Conservation (phyloP, 2,888 invertebrate species). For the Corbicula japonica region DNA sequence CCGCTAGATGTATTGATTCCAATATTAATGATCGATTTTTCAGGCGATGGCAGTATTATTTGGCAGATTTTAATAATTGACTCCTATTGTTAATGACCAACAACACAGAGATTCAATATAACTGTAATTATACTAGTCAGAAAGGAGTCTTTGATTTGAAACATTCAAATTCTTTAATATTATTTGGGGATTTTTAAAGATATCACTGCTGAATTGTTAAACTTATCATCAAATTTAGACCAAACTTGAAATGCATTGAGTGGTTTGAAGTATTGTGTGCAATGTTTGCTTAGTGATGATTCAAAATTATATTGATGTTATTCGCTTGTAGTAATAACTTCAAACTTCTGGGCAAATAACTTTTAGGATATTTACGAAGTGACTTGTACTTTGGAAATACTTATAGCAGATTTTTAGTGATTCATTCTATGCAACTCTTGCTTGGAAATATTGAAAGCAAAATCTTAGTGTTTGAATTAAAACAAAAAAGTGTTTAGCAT, state of each 20-base stretch:
- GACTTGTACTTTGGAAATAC: too few species aligned
- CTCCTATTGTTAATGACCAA: slow-evolving; percentile 1
- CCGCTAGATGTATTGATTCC: not conserved
- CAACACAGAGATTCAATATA: slow-evolving; percentile 2
- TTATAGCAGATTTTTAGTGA: too few species aligned
- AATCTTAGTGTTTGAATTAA: too few species aligned
- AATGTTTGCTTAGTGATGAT: slow-evolving; percentile 18
- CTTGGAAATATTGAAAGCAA: too few species aligned
- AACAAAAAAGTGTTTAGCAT: too few species aligned
- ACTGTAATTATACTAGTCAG: not conserved
- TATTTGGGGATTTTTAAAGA: slow-evolving; percentile 2
- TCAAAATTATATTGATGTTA: too few species aligned
- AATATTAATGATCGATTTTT: slow-evolving; percentile 6
- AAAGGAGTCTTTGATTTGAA: slow-evolving; percentile 12
- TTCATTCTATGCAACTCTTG: too few species aligned
- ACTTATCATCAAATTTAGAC: slow-evolving; percentile 14
- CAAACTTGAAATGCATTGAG: not conserved
- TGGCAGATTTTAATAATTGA: not conserved
- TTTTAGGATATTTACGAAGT: too few species aligned
- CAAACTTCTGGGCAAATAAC: too few species aligned
- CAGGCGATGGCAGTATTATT: not conserved
- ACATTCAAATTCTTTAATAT: slow-evolving; percentile 3
- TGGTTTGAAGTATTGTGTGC: slow-evolving; percentile 8
- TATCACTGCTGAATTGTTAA: slow-evolving; percentile 6
- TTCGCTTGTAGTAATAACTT: too few species aligned